phyloP scores from a whole-genome alignment of 2,888 invertebrate species.

The Drosophila rubida region DNA sequence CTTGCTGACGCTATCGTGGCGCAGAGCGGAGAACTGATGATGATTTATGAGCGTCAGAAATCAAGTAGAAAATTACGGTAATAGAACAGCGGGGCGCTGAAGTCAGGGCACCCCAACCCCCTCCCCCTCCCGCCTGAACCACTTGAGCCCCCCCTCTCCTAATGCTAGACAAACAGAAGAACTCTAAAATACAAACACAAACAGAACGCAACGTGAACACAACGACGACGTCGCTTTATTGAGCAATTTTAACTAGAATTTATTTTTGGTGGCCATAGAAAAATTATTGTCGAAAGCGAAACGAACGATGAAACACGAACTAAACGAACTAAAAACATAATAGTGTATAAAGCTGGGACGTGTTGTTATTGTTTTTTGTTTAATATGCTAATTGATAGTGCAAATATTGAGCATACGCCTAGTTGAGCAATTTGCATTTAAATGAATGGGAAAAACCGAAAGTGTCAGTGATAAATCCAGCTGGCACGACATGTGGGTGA shows the following conservation, averaged over 20 bases:
- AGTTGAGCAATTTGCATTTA: conserved; percentile 68
- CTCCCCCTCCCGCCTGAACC: not conserved
- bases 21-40: conserved; percentile 67
- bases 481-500: conserved; percentile 49
- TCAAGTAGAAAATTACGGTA: conserved; percentile 79
- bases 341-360: not conserved
- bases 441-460: conserved; percentile 61
- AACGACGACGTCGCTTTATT: conserved; percentile 35
- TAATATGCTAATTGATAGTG: conserved; percentile 67
- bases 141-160: not conserved
- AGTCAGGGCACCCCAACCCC: not conserved
- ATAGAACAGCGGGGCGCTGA: conserved; percentile 57
- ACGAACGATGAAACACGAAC: conserved; percentile 37
- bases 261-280: conserved; percentile 34
- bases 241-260: conserved; percentile 67
- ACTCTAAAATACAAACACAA: conserved; percentile 26
- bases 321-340: conserved; percentile 7
- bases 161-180: conserved; percentile 12
- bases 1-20: conserved; percentile 58
- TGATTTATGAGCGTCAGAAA: conserved; percentile 80
- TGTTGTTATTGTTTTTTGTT: conserved; percentile 18
- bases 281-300: conserved; percentile 10
- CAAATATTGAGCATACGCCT: conserved; percentile 67
- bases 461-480: conserved; percentile 66
- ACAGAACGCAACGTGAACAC: conserved; percentile 1